Evolutionary conservation across 2,113 vertebrate species (phyloP), one percentile per base, ranked within the genome.

Genomic region (Rhinolophus sinicus): DNA sequence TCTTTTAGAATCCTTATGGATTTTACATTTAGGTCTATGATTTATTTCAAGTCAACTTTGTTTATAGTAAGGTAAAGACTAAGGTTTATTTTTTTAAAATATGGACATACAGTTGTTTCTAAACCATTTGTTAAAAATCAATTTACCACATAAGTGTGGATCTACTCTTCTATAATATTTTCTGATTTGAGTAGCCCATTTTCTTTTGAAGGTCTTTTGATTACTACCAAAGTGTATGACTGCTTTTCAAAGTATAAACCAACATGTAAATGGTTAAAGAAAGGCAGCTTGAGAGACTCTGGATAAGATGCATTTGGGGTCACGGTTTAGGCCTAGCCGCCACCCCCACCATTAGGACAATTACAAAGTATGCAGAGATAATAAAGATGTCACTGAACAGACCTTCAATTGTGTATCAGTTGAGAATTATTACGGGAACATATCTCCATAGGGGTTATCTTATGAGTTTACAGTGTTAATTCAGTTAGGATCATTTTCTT

Each of bases 211-310:
- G 33, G 11, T 77, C 35, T 65, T 94, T 47, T 35, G 24, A 80
- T 67, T 83, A 75, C n/a, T 58, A 85, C 65, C 19, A 85, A 76
- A 65, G 9, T 44, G 16, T n/a, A 84, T 73, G 54, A 65, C 18
- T 77, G 12, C 52, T 80, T 95, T 88, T 54, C 54, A 95, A 92
- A 89, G n/a, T 47, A 88, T 40, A 95, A 93, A 67, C 19, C 80
- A 92, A 77, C 44, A 89, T 30, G 28, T 88, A 35, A 83, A 60
- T 35, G 62, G 67, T 75, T 92, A 30, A 30, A 35, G 73, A 72
- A 95, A 65, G 15, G 54, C 21, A 86, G 73, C 54, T 28, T 70
- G 30, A 90, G 60, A 90, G 60, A 77, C 11, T 38, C 14, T 52
- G 14, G 64, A 72, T 50, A n/a, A 62, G 30, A 86, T 50, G 14